Conservation (phyloP, 2,113 vertebrate genomes). For the Melierax canorus region DNA sequence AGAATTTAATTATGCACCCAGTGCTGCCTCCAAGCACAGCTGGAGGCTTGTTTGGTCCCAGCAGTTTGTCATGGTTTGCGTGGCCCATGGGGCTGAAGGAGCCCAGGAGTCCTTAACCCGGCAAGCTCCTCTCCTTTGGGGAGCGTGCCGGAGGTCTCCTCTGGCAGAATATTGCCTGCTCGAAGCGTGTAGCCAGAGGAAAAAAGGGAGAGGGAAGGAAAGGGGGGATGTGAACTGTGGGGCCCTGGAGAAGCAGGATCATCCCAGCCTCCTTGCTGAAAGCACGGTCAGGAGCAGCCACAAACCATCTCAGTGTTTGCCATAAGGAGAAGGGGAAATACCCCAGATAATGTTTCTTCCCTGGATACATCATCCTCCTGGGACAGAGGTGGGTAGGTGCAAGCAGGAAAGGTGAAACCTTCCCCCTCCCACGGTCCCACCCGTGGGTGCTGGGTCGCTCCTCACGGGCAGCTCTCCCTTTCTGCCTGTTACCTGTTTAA, state of each 20-base stretch:
- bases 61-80: neutral
- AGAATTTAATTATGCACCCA: neutral
- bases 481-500: neutral
- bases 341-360: neutral
- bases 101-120: neutral
- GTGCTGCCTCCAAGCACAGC: neutral
- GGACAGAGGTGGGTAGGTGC: neutral
- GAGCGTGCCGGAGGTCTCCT: neutral
- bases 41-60: neutral
- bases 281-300: neutral
- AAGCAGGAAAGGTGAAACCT: neutral
- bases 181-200: fast-evolving
- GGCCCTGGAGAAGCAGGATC: neutral
- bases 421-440: neutral
- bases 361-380: fast-evolving
- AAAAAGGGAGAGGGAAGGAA: neutral
- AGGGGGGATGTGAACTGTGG: neutral
- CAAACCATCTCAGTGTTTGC: neutral
- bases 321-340: neutral
- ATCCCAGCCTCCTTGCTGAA: neutral
- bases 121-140: neutral
- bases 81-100: neutral
- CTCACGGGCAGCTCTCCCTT: fast-evolving
- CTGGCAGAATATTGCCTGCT: neutral
- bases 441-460: neutral